Conservation (phyloP, 2,113 vertebrate genomes). For the Megaceryle torquata region DNA sequence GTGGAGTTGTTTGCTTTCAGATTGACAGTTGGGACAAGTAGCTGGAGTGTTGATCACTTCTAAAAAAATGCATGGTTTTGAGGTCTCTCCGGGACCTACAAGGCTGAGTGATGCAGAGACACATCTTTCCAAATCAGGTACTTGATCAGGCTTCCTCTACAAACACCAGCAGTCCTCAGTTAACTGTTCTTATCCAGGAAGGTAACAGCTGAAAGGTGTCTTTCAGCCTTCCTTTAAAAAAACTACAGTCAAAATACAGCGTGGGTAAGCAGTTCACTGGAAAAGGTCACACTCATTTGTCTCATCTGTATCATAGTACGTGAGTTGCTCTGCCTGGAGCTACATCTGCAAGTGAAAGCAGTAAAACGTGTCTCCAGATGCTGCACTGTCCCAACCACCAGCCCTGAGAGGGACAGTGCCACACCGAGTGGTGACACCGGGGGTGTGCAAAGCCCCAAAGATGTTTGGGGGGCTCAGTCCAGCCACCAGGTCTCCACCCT, state of each 20-base stretch:
- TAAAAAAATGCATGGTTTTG: neutral
- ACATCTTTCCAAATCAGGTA: neutral
- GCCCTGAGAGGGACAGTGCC: rapidly evolving
- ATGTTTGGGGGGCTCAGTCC: neutral
- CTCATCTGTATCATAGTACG: rapidly evolving
- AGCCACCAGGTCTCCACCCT: neutral
- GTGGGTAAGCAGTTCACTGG: neutral
- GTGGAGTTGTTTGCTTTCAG: neutral
- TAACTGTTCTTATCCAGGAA: neutral
- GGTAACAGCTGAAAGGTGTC: neutral
- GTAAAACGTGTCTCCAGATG: neutral
- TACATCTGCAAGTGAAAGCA: neutral
- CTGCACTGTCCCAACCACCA: rapidly evolving
- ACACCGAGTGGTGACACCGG: rapidly evolving
- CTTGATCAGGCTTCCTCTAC: neutral
- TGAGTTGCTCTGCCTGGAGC: neutral
- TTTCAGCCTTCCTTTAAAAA: neutral
- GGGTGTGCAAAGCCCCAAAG: rapidly evolving
- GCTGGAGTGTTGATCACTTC: neutral
- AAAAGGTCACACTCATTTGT: neutral
- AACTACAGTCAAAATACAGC: neutral
- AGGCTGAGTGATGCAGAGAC: neutral
- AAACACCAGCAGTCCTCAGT: neutral
- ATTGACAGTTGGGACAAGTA: neutral
- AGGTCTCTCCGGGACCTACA: neutral